phyloP scores from a whole-genome alignment of 2,113 vertebrate species.

The Takifugu flavidus region DNA sequence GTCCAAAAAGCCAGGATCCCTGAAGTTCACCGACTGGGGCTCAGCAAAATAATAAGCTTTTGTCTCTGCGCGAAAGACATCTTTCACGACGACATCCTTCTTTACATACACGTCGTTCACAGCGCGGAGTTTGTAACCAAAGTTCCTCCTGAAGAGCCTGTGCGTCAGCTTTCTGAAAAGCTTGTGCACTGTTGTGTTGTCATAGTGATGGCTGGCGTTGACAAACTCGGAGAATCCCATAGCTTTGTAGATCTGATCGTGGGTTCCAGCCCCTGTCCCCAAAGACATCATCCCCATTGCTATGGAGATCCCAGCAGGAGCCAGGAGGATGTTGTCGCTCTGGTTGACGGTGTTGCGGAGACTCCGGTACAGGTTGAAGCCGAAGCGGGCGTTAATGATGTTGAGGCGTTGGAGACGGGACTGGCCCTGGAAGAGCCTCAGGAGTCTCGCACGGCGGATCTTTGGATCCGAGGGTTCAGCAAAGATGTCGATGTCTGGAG shows the following conservation, averaged over 20 bases:
- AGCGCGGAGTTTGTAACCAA: slow-evolving; percentile 87
- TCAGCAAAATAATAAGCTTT: slow-evolving; percentile 91
- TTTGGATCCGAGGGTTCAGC: slow-evolving; percentile 76
- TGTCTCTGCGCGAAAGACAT: slow-evolving; percentile 77
- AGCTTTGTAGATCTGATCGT: slow-evolving; percentile 79
- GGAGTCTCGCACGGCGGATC: slow-evolving; percentile 78
- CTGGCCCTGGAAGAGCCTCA: slow-evolving; percentile 86
- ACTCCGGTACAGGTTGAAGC: slow-evolving; percentile 87
- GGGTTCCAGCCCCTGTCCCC: slow-evolving; percentile 78
- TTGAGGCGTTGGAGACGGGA: slow-evolving; percentile 91
- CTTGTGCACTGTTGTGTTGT: slow-evolving; percentile 86
- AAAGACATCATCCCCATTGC: slow-evolving; percentile 94
- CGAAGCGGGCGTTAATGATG: slow-evolving; percentile 86
- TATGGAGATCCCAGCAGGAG: slow-evolving; percentile 92
- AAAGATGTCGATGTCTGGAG: slow-evolving; percentile 75
- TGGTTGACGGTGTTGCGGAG: slow-evolving; percentile 79
- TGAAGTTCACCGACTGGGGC: slow-evolving; percentile 85
- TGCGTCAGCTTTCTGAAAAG: slow-evolving; percentile 95
- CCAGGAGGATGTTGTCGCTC: slow-evolving; percentile 88
- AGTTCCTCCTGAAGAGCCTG: slow-evolving; percentile 92
- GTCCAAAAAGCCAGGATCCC: slow-evolving; percentile 79
- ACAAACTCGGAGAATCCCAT: slow-evolving; percentile 87
- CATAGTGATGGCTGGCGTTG: slow-evolving; percentile 89
- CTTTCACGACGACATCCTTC: slow-evolving; percentile 74
- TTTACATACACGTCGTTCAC: slow-evolving; percentile 90